Base-by-base conservation (phyloP, 2,797 vertebrate genomes). In the Catostomus latipinnis region DNA sequence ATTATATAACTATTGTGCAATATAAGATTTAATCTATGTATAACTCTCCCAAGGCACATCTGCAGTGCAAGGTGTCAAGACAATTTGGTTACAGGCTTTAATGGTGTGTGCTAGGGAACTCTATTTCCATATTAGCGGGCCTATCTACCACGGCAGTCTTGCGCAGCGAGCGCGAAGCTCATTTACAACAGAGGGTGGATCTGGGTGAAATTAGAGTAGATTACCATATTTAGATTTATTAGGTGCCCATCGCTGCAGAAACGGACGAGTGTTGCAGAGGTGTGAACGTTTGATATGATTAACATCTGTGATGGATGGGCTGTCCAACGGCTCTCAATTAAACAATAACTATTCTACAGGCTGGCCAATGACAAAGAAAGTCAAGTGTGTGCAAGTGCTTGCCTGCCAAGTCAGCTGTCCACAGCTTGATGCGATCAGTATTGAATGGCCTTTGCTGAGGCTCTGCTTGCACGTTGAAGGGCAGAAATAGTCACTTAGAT, bases 241-340 rank as follows among this genome's bases (percentile, higher is more conserved):
- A 78, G 74, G 69, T 80, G 68, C 34, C 80, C 48, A 66, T 81
- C 69, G 62, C 83, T 61, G 48, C 74, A 85, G 81, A 84, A 84
- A 88, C 52, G 63, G 75, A 76, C 60, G 73, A 77, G 73, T 11
- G 71, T 66, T 76, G 82, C 66, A 60, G 73, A 79, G 71, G 83
- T 74, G 77, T 22, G 53, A 81, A 72, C 34, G 8, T 69, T 82
- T 80, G 75, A 87, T 87, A 66, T 81, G 83, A 88, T 89, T 88
- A 87, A 85, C 86, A 80, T 70, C 74, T 60, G 74, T 88, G 83
- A 90, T 83, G 74, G 83, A 89, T 79, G 87, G 84, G 81, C 74
- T 75, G 70, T 85, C 84, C 63, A 60, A 57, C 53, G 77, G 81
- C 49, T 67, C 83, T 74, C 71, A 83, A 85, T 87, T 84, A 88